Conservation (phyloP, 1,140 invertebrate species). For the Meteorus sp. region DNA sequence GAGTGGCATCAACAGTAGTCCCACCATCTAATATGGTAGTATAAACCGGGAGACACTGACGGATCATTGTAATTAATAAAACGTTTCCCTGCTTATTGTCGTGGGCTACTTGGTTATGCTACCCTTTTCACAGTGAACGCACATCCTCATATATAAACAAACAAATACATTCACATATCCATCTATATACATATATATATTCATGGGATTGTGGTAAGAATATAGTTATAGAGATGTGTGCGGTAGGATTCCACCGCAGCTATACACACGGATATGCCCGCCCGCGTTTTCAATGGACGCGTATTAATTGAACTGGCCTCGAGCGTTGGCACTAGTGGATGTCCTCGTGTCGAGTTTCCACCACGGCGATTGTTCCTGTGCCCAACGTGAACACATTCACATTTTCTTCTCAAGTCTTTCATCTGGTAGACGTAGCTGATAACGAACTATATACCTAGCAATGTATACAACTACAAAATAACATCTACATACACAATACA, state of each 20-base stretch:
- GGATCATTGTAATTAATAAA: conserved; percentile 56
- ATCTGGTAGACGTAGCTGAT: conserved; percentile 18
- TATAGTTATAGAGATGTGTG: conserved; percentile 11
- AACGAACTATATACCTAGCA: conserved; percentile 7
- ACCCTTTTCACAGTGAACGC: conserved; percentile 42
- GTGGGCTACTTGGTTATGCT: conserved; percentile 49
- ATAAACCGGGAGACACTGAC: conserved; percentile 49
- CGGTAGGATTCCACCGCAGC: conserved; percentile 12
- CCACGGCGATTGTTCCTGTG: conserved; percentile 40
- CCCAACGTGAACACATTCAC: too few relatives aligned
- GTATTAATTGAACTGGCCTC: conserved; percentile 51
- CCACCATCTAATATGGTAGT: conserved; percentile 45
- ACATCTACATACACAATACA: too few relatives aligned
- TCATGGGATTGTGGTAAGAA: not conserved
- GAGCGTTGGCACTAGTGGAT: conserved; percentile 51
- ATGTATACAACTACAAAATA: too few relatives aligned
- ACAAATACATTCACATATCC: conserved; percentile 7
- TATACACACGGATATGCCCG: conserved; percentile 5
- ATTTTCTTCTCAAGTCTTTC: conserved; percentile 10
- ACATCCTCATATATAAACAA: conserved; percentile 5
- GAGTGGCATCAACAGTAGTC: too few relatives aligned
- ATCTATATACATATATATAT: conserved; percentile 10
- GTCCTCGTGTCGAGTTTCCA: conserved; percentile 54
- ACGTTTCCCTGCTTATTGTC: conserved; percentile 55
- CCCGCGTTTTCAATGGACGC: conserved; percentile 46